phyloP scores from a whole-genome alignment of 2,113 vertebrate species.

The Leptosomus discolor region DNA sequence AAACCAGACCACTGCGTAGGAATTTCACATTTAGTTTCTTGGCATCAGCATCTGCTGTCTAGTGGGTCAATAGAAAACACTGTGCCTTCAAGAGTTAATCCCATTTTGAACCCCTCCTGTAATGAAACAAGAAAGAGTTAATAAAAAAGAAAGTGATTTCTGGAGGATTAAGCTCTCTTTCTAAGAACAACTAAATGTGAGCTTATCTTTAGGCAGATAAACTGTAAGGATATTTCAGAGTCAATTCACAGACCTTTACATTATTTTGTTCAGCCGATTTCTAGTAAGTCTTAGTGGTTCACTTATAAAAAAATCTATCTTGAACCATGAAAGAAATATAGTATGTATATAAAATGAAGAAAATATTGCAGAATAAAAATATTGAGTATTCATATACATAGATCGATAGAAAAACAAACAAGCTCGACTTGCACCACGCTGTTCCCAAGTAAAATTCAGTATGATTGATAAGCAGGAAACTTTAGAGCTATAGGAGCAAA shows the following conservation, averaged over 20 bases:
- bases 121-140: slow-evolving; percentile 66
- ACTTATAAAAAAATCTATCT: neutral
- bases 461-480: neutral
- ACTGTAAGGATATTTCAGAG: neutral
- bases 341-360: neutral
- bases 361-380: neutral
- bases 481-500: neutral
- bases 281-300: neutral
- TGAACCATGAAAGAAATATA: neutral
- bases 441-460: neutral
- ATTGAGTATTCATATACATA: neutral
- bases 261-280: neutral
- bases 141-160: neutral
- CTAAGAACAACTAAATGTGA: neutral
- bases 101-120: slow-evolving; percentile 99
- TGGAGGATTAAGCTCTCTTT: neutral
- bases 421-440: neutral
- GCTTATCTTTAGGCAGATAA: neutral
- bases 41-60: slow-evolving; percentile 91
- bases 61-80: slow-evolving; percentile 94
- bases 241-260: neutral
- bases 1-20: neutral
- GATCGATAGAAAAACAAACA: neutral
- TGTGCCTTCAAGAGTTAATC: slow-evolving; percentile 96
- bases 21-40: slow-evolving; percentile 34